phyloP scores from a whole-genome alignment of 2,113 vertebrate genomes.

The Motacilla alba region DNA sequence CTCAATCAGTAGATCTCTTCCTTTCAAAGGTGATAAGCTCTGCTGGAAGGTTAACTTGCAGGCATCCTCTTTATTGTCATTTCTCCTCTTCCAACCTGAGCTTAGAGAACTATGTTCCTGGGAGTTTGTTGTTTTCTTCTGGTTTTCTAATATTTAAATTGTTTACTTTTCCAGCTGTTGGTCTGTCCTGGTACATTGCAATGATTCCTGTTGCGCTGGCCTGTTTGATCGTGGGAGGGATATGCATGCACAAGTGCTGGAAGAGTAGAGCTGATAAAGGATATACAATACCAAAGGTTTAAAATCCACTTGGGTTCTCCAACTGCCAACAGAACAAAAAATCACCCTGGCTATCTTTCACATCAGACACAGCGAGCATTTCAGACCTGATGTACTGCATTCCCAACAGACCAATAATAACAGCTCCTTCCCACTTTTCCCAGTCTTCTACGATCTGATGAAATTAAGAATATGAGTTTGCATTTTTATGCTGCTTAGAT shows the following conservation, averaged over 20 bases:
- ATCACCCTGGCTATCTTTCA: not conserved
- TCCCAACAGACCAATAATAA: not conserved
- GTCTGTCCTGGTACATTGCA: constrained; percentile 69
- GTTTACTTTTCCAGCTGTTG: constrained; percentile 62
- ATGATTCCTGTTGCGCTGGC: constrained; percentile 45
- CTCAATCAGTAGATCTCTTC: not conserved
- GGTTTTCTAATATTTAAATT: not conserved
- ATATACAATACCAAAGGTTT: constrained; percentile 46
- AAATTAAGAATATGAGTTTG: not conserved
- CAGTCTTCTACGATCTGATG: not conserved
- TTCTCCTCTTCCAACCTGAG: not conserved
- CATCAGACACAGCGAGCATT: not conserved
- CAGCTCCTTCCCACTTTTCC: not conserved
- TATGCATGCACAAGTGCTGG: constrained; percentile 65
- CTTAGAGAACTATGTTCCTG: not conserved
- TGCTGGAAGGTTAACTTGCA: constrained; percentile 3
- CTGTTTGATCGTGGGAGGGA: constrained; percentile 53
- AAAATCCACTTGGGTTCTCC: not conserved
- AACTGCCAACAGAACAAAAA: not conserved
- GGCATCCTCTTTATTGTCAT: not conserved
- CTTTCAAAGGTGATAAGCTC: not conserved
- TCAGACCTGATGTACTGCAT: not conserved
- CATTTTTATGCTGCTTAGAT: not conserved
- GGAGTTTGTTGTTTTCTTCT: not conserved
- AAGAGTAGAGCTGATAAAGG: constrained; percentile 45